phyloP scores from a whole-genome alignment of 2,888 invertebrate species.

The Gastrophysa polygoni region DNA sequence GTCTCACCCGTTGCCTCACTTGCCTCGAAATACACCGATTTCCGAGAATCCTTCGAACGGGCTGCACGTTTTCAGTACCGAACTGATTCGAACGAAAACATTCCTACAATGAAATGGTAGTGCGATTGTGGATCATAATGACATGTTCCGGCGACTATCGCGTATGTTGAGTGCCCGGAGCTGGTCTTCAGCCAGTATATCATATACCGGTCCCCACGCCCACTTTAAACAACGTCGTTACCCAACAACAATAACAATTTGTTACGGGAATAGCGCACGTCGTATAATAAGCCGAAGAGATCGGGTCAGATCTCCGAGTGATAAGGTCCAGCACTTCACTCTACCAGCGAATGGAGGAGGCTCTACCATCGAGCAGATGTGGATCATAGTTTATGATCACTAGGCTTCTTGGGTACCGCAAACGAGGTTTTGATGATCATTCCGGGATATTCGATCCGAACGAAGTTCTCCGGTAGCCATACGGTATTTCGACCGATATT shows the following conservation, averaged over 20 bases:
- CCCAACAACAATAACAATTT: conserved; percentile 60
- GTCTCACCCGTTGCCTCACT: background rate
- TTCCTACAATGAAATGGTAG: conserved; percentile 43
- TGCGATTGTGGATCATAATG: conserved; percentile 53
- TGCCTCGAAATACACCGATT: background rate
- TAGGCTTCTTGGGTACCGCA: background rate
- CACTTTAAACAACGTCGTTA: conserved; percentile 58
- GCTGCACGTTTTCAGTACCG: background rate
- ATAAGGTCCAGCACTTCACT: conserved; percentile 16
- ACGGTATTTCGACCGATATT: background rate
- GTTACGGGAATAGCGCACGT: conserved; percentile 56
- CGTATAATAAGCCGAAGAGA: conserved; percentile 55
- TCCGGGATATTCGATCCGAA: background rate
- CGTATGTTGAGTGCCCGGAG: conserved; percentile 51
- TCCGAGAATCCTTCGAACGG: background rate
- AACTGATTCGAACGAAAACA: conserved; percentile 17
- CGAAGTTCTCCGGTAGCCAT: background rate
- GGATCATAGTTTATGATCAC: conserved; percentile 29
- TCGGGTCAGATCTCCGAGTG: conserved; percentile 48
- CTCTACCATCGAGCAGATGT: conserved; percentile 32
- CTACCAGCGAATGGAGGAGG: conserved; percentile 6
- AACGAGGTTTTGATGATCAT: background rate
- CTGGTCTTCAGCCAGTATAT: conserved; percentile 53
- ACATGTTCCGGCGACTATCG: conserved; percentile 51
- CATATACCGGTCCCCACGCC: conserved; percentile 55